These are phyloP conservation scores for Nowickia ferox DNA, from an alignment of 2,888 invertebrate genomes.

Conservation along the genomic window DNA sequence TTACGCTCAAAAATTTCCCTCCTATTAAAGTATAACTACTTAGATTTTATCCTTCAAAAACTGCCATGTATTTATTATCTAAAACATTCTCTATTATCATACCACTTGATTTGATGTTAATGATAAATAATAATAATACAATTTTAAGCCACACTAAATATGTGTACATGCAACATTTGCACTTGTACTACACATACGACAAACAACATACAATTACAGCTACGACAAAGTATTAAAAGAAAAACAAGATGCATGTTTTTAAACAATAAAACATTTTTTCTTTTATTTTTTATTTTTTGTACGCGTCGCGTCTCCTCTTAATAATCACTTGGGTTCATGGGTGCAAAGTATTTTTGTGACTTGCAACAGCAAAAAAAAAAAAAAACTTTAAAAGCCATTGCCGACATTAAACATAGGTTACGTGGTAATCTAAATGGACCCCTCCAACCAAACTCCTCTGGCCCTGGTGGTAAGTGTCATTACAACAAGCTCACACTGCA, in stretches of 20 bases:
- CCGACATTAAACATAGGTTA: slow-evolving; percentile 50
- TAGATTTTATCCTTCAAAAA: slow-evolving; percentile 41
- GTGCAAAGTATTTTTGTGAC: slow-evolving; percentile 55
- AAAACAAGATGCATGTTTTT: slow-evolving; percentile 54
- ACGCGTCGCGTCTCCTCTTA: slow-evolving; percentile 4
- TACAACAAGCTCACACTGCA: slow-evolving; percentile 6
- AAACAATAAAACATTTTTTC: slow-evolving; percentile 51
- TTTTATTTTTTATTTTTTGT: not conserved
- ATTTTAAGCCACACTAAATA: slow-evolving; percentile 31
- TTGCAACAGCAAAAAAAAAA: slow-evolving; percentile 11
- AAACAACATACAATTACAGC: slow-evolving; percentile 39
- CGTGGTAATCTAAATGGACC: slow-evolving; percentile 5
- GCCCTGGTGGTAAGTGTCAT: slow-evolving; percentile 25
- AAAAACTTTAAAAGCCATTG: slow-evolving; percentile 35
- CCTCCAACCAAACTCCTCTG: slow-evolving; percentile 12
- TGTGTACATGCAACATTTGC: slow-evolving; percentile 28
- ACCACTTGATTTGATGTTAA: slow-evolving; percentile 44
- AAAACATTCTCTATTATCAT: slow-evolving; percentile 46
- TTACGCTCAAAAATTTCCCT: not conserved
- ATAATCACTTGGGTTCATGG: slow-evolving; percentile 49
- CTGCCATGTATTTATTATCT: slow-evolving; percentile 41
- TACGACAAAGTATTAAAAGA: slow-evolving; percentile 9
- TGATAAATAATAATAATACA: slow-evolving; percentile 48
- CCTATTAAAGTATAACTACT: slow-evolving; percentile 1
- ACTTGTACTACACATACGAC: not conserved